Evolutionary conservation across 2,797 vertebrate species (phyloP).

Genomic region (Anniella stebbinsi): DNA sequence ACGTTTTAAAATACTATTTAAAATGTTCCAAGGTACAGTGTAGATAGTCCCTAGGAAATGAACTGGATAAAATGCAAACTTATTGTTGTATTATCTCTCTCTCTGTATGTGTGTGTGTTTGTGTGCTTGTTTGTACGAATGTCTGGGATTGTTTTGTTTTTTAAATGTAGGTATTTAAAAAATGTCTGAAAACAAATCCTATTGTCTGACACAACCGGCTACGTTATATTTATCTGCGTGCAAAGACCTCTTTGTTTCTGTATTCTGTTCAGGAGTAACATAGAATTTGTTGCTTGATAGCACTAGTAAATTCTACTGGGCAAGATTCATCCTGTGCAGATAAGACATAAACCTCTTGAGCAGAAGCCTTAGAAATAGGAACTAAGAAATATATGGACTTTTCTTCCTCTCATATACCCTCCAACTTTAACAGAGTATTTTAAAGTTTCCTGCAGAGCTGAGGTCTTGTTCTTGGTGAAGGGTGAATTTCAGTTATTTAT

Average conservation of each 20-base stretch:
- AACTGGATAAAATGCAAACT: not conserved
- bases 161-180: not conserved
- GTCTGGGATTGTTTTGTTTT: not conserved
- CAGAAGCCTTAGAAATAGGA: slow-evolving; percentile 3
- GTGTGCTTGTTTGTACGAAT: not conserved
- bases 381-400: not conserved
- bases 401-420: not conserved
- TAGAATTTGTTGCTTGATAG: not conserved
- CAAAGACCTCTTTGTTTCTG: not conserved
- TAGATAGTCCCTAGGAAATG: too few species aligned
- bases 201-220: not conserved
- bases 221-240: not conserved
- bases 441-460: not conserved
- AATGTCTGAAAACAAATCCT: not conserved
- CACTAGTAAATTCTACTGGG: not conserved
- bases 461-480: not conserved
- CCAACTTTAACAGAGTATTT: slow-evolving; percentile 22
- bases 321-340: not conserved
- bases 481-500: not conserved
- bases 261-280: not conserved
- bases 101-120: not conserved
- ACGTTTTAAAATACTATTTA: too few species aligned
- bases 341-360: not conserved
- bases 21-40: too few species aligned
- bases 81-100: not conserved